phyloP scores from a whole-genome alignment of 2,888 invertebrate species.

The Branchellion lobata region DNA sequence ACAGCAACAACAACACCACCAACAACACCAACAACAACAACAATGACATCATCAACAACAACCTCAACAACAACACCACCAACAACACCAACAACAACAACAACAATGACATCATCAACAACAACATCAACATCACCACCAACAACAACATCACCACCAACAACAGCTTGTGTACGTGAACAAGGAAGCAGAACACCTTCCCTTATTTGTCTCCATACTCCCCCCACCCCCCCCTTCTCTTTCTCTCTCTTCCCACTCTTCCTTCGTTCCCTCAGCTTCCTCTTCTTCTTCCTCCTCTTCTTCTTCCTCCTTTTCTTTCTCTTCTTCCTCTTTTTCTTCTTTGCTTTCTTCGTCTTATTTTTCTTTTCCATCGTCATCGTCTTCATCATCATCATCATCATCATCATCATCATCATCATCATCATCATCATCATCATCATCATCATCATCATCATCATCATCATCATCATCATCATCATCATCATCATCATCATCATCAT shows the following conservation, averaged over 20 bases:
- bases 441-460: constrained; percentile 26
- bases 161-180: too few relatives aligned
- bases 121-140: too few relatives aligned
- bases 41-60: too few relatives aligned
- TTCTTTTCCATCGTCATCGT: neutral
- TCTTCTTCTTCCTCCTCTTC: neutral
- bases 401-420: constrained; percentile 17
- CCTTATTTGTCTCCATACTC: neutral
- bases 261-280: neutral
- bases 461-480: constrained; percentile 30
- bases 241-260: neutral
- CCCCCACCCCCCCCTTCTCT: neutral
- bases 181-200: neutral
- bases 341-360: neutral
- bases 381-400: neutral
- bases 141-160: too few relatives aligned
- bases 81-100: too few relatives aligned
- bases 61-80: too few relatives aligned
- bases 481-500: constrained; percentile 34
- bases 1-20: too few relatives aligned
- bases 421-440: constrained; percentile 12
- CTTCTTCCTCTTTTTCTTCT: too few relatives aligned
- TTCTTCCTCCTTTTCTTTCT: neutral
- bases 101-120: too few relatives aligned
- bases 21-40: too few relatives aligned